Evolutionary conservation across 2,888 invertebrate species (phyloP).

Genomic region (Trissolcus brochymenae): DNA sequence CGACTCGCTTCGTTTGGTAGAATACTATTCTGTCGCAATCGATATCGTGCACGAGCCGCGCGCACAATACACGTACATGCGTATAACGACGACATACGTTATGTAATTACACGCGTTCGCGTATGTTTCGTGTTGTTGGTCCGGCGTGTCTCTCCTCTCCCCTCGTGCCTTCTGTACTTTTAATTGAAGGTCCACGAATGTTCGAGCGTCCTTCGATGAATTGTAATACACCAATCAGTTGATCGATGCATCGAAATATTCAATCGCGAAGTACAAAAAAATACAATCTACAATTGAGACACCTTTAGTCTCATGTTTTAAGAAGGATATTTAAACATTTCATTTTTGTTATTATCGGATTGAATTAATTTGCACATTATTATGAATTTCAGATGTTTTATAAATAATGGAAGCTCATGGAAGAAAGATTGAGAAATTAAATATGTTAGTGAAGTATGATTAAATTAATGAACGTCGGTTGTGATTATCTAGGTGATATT

Average conservation of each 20-base stretch:
- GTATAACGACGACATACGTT: constrained; percentile 55
- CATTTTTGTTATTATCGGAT: too few species aligned
- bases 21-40: constrained; percentile 56
- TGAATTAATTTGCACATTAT: too few species aligned
- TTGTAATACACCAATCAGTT: constrained; percentile 14
- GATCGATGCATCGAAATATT: constrained; percentile 7
- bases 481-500: too few species aligned
- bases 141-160: background rate
- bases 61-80: constrained; percentile 53
- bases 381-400: too few species aligned
- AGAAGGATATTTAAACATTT: too few species aligned
- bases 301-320: too few species aligned
- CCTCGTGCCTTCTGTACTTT: constrained; percentile 5
- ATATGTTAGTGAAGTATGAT: too few species aligned
- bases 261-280: background rate
- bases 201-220: constrained; percentile 28
- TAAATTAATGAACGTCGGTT: too few species aligned
- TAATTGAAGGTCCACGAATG: constrained; percentile 37
- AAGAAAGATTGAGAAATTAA: too few species aligned
- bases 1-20: constrained; percentile 52
- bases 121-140: constrained; percentile 26
- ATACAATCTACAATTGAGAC: background rate
- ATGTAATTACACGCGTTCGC: constrained; percentile 45
- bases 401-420: too few species aligned
- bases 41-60: constrained; percentile 49